Evolutionary conservation across 2,797 vertebrate genomes (phyloP), one percentile per base, ranked within the genome.

Genomic region (Hypotaenidia philippensis): DNA sequence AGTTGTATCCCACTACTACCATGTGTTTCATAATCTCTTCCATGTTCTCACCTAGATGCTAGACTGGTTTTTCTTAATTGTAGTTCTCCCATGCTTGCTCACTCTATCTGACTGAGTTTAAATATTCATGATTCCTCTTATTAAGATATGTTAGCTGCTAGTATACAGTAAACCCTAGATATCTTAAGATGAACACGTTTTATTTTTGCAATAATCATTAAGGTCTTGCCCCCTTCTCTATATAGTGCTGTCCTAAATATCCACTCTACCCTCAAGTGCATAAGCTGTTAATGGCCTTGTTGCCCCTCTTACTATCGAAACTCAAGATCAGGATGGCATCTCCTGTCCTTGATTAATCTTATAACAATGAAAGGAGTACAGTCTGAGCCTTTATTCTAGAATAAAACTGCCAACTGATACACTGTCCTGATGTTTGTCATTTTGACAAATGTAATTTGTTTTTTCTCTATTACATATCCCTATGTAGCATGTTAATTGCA

Each of bases 231-330:
- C 18, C 13, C 13, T 10, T 4, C 22, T 13, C 36, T 83, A 4
- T 25, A 11, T 9, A 21, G n/a, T 23, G 16, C 29, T 18, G 6
- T 50, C 22, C n/a, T 60, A 89, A 81, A 56, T 41, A 72, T 36
- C 10, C n/a, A 17, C 6, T 1, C 5, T 26, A 11, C 68, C 27
- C 36, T 69, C 36, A 49, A 0, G 2, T 29, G 12, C 11, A 11
- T 34, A 44, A 44, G 9, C 12, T 47, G 5, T 22, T 63, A 44
- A 52, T 13, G 16, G 2, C 6, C 17, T 69, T 36, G 40, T 27
- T 65, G 17, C 8, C 4, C 19, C 26, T 49, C 21, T 49, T 23
- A 41, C 14, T 72, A 2, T 6, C 65, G 23, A 74, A 81, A 55
- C 9, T 65, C 41, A 19, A 2, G 34, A 13, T n/a, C n/a, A 63